Percentiles rank a stretch among this genome's conserved stretches.
These are phyloP conservation scores for Hylaeus anthracinus DNA, from an alignment of 1,140 invertebrate genomes.

Conservation along the genomic window DNA sequence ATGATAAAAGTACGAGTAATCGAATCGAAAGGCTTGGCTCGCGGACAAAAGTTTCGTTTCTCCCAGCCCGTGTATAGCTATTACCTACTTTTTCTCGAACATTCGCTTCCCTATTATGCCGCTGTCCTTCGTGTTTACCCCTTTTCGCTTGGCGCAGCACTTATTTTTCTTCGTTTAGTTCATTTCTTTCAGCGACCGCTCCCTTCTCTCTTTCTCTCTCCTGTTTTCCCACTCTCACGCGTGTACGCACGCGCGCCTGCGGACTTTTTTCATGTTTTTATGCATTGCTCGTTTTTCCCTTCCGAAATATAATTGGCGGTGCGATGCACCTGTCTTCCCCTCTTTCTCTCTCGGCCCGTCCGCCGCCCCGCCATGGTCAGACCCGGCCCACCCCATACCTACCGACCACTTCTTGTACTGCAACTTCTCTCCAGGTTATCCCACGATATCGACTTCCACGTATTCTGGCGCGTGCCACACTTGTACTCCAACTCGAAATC, in stretches of 20 bases:
- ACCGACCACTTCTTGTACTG: slow-evolving; percentile 53
- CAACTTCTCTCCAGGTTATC: slow-evolving; percentile 51
- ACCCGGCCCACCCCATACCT: slow-evolving; percentile 24
- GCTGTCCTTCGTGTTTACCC: not conserved
- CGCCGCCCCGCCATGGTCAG: slow-evolving; percentile 25
- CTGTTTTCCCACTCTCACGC: slow-evolving; percentile 31
- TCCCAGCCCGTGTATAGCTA: no score
- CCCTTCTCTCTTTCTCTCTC: not conserved
- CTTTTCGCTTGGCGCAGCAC: not conserved
- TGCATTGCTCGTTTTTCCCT: slow-evolving; percentile 75
- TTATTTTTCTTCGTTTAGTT: slow-evolving; percentile 31
- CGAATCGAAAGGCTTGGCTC: no score
- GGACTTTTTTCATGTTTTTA: slow-evolving; percentile 74
- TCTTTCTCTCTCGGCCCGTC: slow-evolving; percentile 37
- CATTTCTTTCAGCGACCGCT: slow-evolving; percentile 22
- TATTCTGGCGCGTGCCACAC: slow-evolving; percentile 70
- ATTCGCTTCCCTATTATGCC: not conserved
- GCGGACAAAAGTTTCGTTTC: not conserved
- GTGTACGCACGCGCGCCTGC: slow-evolving; percentile 49
- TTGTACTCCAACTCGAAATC: slow-evolving; percentile 13
- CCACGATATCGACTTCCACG: slow-evolving; percentile 66
- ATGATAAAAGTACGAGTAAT: no score
- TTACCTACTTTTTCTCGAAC: not conserved
- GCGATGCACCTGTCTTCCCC: slow-evolving; percentile 80
- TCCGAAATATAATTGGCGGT: slow-evolving; percentile 81